Evolutionary conservation across 2,797 vertebrate species (phyloP), one percentile per base, ranked within the genome.

Genomic region (Hapalemur alaotrensis): DNA sequence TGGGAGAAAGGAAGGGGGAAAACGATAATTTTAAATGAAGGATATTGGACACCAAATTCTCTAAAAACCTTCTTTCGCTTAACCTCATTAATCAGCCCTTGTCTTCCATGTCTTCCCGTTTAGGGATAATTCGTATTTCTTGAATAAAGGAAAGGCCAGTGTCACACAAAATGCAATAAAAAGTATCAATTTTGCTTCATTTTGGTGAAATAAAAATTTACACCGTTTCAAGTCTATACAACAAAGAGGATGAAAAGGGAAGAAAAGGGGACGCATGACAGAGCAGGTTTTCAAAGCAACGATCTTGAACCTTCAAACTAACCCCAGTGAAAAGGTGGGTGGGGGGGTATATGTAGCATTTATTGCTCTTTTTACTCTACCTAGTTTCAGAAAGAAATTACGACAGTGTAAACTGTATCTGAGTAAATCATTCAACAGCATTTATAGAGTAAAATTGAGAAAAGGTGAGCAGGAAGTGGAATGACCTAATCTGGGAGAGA

Each of bases 101-200:
- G 35, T 67, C 50, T 85, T 65, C 25, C 54, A 0, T 48, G 48
- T 75, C 78, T 76, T 94, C 35, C 81, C 67, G 22, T 50, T 50
- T 87, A 78, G 43, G 43, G 59, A 92, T 46, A 67, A 73, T 46
- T 91, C 13, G 23, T n/a, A 61, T 57, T 85, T 85, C 41, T 67
- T 57, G 23, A 93, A 87, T 89, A 87, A 91, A 89, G n/a, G 38
- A 93, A 95, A 97, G 94, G 8, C 38, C 65, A 81, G 9, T 75
- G 14, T 87, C 35, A 50, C 41, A 82, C n/a, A 81, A 92, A 82
- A 22, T 82, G 61, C 85, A 93, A 95, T 59, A 65, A 63, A 82
- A 90, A 84, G 1, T 46, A 41, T 89, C 46, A 61, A 22, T n/a
- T 91, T 92, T 87, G 50, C 38, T 43, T 75, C 18, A 46, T 80